Conservation (phyloP, 1,140 invertebrate genomes). For the Drosophila hydei region DNA sequence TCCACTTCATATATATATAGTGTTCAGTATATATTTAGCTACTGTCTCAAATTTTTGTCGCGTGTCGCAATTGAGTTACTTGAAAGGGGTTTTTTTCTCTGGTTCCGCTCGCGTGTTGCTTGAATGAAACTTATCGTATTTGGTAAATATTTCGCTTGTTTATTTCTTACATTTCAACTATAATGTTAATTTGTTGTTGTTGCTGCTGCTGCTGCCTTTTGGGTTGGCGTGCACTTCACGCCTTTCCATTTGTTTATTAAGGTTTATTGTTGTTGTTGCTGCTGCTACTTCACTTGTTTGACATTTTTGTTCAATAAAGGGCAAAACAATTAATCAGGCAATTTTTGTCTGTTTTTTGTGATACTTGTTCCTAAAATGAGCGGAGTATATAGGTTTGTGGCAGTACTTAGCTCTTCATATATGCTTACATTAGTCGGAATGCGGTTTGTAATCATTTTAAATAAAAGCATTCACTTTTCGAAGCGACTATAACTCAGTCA, state of each 20-base stretch:
- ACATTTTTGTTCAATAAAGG: constrained; percentile 17
- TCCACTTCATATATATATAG: too few relatives aligned
- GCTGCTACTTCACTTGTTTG: constrained; percentile 4
- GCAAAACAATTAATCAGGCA: constrained; percentile 46
- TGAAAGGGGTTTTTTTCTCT: background rate
- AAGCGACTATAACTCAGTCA: too few relatives aligned
- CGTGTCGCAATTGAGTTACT: constrained; percentile 46
- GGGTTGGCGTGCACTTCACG: constrained; percentile 49
- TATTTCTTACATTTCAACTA: constrained; percentile 43
- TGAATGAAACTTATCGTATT: constrained; percentile 44
- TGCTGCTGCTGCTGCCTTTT: background rate
- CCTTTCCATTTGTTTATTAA: constrained; percentile 53
- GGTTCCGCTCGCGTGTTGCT: constrained; percentile 24
- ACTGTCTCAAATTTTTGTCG: constrained; percentile 43
- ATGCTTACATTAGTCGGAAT: too few relatives aligned
- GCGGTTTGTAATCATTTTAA: too few relatives aligned
- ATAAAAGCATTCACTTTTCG: too few relatives aligned
- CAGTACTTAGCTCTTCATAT: too few relatives aligned
- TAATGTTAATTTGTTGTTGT: constrained; percentile 46
- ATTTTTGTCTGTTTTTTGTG: constrained; percentile 1
- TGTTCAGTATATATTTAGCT: constrained; percentile 5
- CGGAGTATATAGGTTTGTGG: too few relatives aligned
- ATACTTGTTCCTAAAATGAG: too few relatives aligned
- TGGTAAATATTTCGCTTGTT: constrained; percentile 61
- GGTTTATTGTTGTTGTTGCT: constrained; percentile 5